Evolutionary conservation across 2,113 vertebrate genomes (phyloP).

Genomic region (Microcebus murinus): DNA sequence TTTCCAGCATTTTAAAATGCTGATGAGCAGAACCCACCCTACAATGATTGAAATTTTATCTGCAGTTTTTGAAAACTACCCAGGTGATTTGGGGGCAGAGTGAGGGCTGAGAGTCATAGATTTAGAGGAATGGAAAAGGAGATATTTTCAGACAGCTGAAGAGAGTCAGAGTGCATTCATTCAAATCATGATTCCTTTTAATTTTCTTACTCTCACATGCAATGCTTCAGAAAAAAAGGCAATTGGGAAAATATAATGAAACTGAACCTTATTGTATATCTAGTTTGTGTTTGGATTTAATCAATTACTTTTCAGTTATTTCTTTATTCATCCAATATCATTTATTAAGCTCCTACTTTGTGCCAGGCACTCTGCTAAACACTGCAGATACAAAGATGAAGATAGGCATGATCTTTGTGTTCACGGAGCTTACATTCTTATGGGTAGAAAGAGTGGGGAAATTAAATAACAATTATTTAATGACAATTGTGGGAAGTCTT

Average conservation of each 20-base stretch:
- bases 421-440: background rate
- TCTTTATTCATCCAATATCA: background rate
- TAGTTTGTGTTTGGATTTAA: slow-evolving; percentile 7
- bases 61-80: background rate
- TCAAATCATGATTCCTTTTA: background rate
- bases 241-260: background rate
- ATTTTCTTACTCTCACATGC: background rate
- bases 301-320: background rate
- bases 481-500: background rate
- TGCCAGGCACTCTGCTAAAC: background rate
- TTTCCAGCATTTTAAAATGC: background rate
- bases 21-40: background rate
- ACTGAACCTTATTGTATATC: background rate
- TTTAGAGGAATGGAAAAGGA: background rate
- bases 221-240: background rate
- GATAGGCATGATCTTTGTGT: background rate
- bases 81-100: background rate
- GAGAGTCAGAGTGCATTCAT: background rate
- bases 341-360: slow-evolving; percentile 8
- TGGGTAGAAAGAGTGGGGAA: background rate
- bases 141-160: background rate
- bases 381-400: background rate
- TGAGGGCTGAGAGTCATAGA: background rate
- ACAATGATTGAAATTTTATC: background rate
- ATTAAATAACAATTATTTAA: background rate